A percentile compares a stretch with the other conserved stretches of the same genome.
Evolutionary conservation across 1,140 invertebrate species (phyloP).

Genomic region (Bombus turneri): DNA sequence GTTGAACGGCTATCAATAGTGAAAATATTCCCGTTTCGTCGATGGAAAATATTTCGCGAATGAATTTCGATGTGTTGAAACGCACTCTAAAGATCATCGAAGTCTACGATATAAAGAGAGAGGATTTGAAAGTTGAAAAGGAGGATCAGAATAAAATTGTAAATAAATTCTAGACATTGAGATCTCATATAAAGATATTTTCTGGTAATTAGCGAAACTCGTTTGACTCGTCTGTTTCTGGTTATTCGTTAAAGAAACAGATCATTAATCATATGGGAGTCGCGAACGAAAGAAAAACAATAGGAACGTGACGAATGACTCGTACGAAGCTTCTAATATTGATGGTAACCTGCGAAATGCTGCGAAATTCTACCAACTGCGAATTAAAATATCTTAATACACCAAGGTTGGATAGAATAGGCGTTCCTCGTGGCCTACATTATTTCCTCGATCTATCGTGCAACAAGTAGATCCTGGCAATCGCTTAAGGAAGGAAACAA

Average conservation of each 20-base stretch:
- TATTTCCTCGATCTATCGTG: not conserved
- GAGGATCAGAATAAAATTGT: too few relatives aligned
- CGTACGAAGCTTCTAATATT: not conserved
- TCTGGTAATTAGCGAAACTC: not conserved
- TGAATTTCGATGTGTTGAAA: too few relatives aligned
- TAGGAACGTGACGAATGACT: not conserved
- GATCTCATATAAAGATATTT: too few relatives aligned
- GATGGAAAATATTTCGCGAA: too few relatives aligned
- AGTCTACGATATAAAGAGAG: too few relatives aligned
- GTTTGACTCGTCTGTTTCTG: not conserved
- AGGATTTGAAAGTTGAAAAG: too few relatives aligned
- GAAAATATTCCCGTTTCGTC: too few relatives aligned
- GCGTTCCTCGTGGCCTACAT: not conserved
- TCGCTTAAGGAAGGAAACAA: not conserved
- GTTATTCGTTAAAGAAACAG: not conserved
- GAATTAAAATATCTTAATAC: not conserved
- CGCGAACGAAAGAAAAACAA: not conserved
- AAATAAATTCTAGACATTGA: too few relatives aligned
- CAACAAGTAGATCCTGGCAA: not conserved
- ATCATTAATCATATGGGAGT: not conserved
- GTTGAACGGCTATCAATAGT: too few relatives aligned
- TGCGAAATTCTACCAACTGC: not conserved
- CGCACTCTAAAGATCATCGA: too few relatives aligned
- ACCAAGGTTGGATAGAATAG: not conserved
- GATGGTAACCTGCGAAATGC: not conserved